Conservation (phyloP, 2,113 vertebrate genomes). For the Hydrolagus affinis region DNA sequence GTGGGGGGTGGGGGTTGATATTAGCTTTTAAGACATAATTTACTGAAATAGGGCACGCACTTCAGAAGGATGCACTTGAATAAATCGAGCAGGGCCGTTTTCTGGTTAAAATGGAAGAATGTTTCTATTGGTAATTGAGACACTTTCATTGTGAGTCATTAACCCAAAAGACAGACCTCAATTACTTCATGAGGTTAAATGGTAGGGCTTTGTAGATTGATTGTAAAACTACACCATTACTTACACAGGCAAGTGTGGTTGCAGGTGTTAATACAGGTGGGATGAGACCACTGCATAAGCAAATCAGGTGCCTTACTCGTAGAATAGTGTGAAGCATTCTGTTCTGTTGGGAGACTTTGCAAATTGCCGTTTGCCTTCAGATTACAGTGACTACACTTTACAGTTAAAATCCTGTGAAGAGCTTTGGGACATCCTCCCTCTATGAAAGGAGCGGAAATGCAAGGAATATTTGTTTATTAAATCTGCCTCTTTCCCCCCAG, state of each 20-base stretch:
- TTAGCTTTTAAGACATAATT: neutral
- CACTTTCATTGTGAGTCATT: constrained; percentile 19
- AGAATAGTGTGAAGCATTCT: neutral
- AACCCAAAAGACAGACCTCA: constrained; percentile 26
- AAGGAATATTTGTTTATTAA: too few relatives aligned
- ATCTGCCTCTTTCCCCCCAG: too few relatives aligned
- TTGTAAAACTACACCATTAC: neutral
- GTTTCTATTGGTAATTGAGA: constrained; percentile 2
- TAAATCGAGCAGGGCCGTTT: neutral
- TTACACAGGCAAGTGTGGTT: neutral
- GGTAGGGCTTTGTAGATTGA: neutral
- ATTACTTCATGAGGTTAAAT: constrained; percentile 28
- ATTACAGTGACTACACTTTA: too few relatives aligned
- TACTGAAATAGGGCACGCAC: neutral
- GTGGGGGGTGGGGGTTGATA: too few relatives aligned
- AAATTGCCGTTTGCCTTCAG: too few relatives aligned
- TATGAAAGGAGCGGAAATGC: too few relatives aligned
- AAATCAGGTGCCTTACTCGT: neutral
- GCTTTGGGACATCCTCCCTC: too few relatives aligned
- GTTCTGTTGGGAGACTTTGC: neutral
- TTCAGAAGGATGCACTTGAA: neutral
- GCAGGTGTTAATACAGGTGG: constrained; percentile 15
- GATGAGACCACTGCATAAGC: neutral
- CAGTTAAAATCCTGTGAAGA: too few relatives aligned
- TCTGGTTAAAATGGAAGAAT: neutral